These are phyloP conservation scores for Ardeotis arabs DNA, from an alignment of 2,113 vertebrate genomes.

Conservation along the genomic window DNA sequence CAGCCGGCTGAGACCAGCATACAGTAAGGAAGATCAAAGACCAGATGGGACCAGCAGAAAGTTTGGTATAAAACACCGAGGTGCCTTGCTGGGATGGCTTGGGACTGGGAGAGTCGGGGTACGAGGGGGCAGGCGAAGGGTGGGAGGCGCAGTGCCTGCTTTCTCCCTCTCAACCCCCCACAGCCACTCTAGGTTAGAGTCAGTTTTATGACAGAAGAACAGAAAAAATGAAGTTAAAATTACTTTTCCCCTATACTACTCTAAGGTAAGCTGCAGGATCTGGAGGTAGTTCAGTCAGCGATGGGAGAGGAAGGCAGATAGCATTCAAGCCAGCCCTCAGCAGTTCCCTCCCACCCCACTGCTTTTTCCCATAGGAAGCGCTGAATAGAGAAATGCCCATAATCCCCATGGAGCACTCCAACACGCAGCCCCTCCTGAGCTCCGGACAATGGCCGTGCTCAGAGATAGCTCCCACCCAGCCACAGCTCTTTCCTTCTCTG, in stretches of 20 bases:
- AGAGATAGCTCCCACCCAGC: slow-evolving; percentile 37
- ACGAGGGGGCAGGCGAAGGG: neutral
- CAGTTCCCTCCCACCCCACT: slow-evolving; percentile 66
- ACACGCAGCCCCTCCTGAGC: slow-evolving; percentile 62
- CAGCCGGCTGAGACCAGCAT: neutral
- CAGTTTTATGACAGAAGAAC: slow-evolving; percentile 46
- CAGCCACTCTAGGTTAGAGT: neutral
- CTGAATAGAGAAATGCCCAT: slow-evolving; percentile 78
- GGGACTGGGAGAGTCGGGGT: neutral
- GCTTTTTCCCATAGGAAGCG: slow-evolving; percentile 80
- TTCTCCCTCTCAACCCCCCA: neutral
- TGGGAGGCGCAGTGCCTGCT: neutral
- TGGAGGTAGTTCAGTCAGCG: neutral
- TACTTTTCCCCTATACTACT: slow-evolving; percentile 20
- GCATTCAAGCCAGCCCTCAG: slow-evolving; percentile 54
- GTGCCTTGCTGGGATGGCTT: neutral
- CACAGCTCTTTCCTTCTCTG: slow-evolving; percentile 52
- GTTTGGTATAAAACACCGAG: neutral
- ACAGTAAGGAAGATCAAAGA: neutral
- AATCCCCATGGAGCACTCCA: slow-evolving; percentile 71
- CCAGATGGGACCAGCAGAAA: neutral
- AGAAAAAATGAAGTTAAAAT: slow-evolving; percentile 55
- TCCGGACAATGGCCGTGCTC: slow-evolving; percentile 60
- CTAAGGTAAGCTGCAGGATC: slow-evolving; percentile 42
- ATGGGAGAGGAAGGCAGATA: slow-evolving; percentile 56